phyloP scores from a whole-genome alignment of 2,888 invertebrate species.

The Malthinus flaveolus region DNA sequence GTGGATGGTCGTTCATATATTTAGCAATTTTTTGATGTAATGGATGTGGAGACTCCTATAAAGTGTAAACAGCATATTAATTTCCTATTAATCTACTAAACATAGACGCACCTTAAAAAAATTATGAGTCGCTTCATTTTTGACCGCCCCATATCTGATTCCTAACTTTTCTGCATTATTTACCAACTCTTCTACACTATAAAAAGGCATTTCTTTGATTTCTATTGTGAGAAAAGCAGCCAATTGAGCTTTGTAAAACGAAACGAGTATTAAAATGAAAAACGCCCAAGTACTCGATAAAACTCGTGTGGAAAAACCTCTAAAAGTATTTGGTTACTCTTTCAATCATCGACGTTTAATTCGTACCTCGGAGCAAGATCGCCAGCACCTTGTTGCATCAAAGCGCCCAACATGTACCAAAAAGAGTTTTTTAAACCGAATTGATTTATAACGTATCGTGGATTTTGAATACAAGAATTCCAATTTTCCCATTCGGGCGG shows the following conservation, averaged over 20 bases:
- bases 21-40: conserved; percentile 40
- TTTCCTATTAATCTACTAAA: background rate
- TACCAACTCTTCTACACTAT: conserved; percentile 81
- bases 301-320: conserved; percentile 86
- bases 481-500: conserved; percentile 71
- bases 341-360: conserved; percentile 32
- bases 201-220: conserved; percentile 68
- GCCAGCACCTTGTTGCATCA: conserved; percentile 66
- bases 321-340: conserved; percentile 48
- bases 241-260: conserved; percentile 88
- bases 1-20: conserved; percentile 43
- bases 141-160: conserved; percentile 87
- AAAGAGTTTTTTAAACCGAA: conserved; percentile 64
- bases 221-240: conserved; percentile 90
- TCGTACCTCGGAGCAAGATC: conserved; percentile 70
- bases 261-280: conserved; percentile 84
- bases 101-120: conserved; percentile 79
- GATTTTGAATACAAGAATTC: conserved; percentile 63
- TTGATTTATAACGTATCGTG: conserved; percentile 65
- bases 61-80: background rate
- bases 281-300: conserved; percentile 91
- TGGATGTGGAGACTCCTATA: conserved; percentile 28
- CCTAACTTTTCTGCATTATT: conserved; percentile 73
- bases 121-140: conserved; percentile 79
- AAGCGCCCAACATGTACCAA: conserved; percentile 68